Percentiles rank a stretch among this genome's conserved stretches.
These are phyloP conservation scores for Elachura formosa DNA, from an alignment of 2,113 vertebrate species.

Conservation along the genomic window DNA sequence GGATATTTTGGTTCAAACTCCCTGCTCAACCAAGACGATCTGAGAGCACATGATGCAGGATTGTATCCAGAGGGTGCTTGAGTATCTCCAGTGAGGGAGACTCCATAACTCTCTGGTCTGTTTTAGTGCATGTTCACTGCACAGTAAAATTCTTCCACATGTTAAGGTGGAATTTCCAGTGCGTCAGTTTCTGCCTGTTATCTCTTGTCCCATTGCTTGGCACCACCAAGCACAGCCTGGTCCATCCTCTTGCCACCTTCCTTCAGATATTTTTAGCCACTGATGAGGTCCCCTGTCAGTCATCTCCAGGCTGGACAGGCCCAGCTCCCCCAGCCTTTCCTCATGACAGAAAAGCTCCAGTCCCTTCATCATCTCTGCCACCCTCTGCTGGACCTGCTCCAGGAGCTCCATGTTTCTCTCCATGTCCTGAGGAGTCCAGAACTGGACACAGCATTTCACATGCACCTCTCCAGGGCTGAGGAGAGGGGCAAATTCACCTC, in stretches of 20 bases:
- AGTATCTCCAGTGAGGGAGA: neutral
- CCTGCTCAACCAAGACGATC: neutral
- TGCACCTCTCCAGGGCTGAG: neutral
- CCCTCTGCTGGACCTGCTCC: fast-evolving
- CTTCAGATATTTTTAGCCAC: fast-evolving
- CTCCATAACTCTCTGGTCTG: neutral
- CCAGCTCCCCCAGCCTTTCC: neutral
- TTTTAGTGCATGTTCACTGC: neutral
- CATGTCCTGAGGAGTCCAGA: neutral
- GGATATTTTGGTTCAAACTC: neutral
- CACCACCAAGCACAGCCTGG: neutral
- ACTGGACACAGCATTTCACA: neutral
- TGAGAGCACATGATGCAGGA: neutral
- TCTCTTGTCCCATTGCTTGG: neutral
- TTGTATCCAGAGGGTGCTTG: neutral
- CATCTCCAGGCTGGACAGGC: neutral
- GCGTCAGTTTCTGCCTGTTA: fast-evolving
- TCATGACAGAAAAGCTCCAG: neutral
- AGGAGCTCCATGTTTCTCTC: neutral
- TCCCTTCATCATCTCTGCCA: neutral
- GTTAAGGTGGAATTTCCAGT: neutral
- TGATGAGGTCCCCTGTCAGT: neutral
- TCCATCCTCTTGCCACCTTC: too few relatives aligned
- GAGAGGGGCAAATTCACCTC: neutral
- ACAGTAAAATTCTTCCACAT: neutral